These are phyloP conservation scores for Trissolcus basalis DNA, from an alignment of 1,140 invertebrate genomes.

Conservation along the genomic window DNA sequence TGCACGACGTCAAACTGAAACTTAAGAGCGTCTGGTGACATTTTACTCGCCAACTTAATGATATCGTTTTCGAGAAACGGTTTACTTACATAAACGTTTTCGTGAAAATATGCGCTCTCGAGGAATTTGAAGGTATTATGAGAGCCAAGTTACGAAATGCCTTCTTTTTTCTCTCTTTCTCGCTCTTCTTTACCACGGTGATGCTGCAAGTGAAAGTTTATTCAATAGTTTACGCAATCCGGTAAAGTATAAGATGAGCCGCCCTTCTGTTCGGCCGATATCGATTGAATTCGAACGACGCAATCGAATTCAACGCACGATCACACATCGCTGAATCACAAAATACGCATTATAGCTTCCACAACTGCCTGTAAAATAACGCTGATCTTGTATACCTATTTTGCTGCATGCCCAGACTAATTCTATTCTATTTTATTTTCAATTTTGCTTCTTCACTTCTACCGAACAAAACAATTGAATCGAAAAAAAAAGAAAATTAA, in stretches of 20 bases:
- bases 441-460: no score
- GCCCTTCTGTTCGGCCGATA: slow-evolving; percentile 43
- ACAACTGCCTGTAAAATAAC: no score
- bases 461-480: no score
- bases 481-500: no score
- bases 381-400: no score
- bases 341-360: slow-evolving; percentile 36
- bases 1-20: slow-evolving; percentile 1
- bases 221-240: slow-evolving; percentile 38
- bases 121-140: no score
- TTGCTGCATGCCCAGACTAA: no score
- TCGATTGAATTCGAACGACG: slow-evolving; percentile 50
- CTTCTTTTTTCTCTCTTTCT: no score
- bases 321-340: slow-evolving; percentile 46
- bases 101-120: no score
- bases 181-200: no score
- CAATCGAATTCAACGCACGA: slow-evolving; percentile 51
- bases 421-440: neutral
- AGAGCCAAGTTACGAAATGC: no score
- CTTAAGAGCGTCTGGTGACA: slow-evolving; percentile 1
- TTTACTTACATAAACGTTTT: neutral
- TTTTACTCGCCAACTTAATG: neutral
- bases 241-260: slow-evolving; percentile 45
- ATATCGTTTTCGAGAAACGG: neutral
- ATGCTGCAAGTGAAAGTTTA: slow-evolving; percentile 43